Conservation (phyloP, 2,888 invertebrate species). For the Himalopsyche anomala region DNA sequence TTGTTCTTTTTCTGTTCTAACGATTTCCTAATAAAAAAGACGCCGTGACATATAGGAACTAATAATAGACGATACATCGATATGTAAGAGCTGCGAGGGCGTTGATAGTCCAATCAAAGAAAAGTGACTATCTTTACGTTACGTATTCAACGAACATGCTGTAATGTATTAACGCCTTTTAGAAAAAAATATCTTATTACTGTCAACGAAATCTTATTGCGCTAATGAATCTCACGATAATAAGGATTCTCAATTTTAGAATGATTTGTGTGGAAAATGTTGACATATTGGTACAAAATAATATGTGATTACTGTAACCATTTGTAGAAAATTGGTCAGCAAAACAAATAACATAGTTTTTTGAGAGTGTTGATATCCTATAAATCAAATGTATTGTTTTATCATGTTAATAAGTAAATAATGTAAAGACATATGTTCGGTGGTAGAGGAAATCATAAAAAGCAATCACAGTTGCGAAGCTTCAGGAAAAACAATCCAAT, state of each 20-base stretch:
- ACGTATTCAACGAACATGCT: neutral
- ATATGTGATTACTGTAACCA: too few relatives aligned
- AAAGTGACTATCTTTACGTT: neutral
- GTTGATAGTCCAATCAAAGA: conserved; percentile 52
- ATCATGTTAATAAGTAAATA: too few relatives aligned
- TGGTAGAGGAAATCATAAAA: neutral
- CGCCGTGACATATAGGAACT: conserved; percentile 57
- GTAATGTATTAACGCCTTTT: neutral
- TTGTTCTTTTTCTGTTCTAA: neutral
- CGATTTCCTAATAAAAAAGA: conserved; percentile 52
- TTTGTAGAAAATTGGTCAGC: too few relatives aligned
- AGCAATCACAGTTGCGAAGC: neutral
- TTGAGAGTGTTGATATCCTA: too few relatives aligned
- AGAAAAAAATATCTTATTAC: conserved; percentile 24
- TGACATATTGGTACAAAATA: neutral
- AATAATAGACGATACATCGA: conserved; percentile 49
- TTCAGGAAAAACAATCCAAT: neutral
- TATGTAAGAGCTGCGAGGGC: conserved; percentile 49
- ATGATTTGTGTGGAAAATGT: neutral
- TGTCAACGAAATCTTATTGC: conserved; percentile 14
- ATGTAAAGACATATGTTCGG: too few relatives aligned
- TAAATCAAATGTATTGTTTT: too few relatives aligned
- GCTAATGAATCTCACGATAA: neutral
- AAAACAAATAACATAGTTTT: too few relatives aligned
- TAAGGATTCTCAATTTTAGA: neutral